phyloP scores from a whole-genome alignment of 2,797 vertebrate species.

The Squalus acanthias region DNA sequence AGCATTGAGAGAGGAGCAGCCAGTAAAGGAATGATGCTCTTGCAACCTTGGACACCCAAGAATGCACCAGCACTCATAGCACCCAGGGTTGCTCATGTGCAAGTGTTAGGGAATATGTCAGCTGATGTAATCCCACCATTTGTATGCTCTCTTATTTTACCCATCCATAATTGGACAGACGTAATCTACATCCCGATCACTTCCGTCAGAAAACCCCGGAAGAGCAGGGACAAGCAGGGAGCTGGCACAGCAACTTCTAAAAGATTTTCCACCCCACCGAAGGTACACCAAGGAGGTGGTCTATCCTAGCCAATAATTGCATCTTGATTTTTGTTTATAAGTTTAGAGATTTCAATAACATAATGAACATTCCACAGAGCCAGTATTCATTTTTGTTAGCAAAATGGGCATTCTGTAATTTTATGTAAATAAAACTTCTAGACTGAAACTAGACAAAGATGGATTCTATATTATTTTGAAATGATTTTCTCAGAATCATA shows the following conservation, averaged over 20 bases:
- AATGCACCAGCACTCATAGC: not conserved
- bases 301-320: not conserved
- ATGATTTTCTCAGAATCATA: not conserved
- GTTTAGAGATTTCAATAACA: not conserved
- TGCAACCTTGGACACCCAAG: no score
- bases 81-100: not conserved
- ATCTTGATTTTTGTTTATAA: not conserved
- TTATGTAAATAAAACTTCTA: not conserved
- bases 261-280: not conserved
- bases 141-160: not conserved
- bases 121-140: not conserved
- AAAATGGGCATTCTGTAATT: not conserved
- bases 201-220: not conserved
- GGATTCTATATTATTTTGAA: not conserved
- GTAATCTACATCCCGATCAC: not conserved
- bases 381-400: not conserved
- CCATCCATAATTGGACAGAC: not conserved
- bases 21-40: not conserved
- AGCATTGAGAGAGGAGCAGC: not conserved
- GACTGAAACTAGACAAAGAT: not conserved
- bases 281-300: not conserved
- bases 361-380: not conserved
- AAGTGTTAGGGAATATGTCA: not conserved
- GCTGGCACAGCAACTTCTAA: not conserved
- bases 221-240: not conserved